Conservation (phyloP, 1,140 invertebrate genomes). For the Diabrotica undecimpunctata region DNA sequence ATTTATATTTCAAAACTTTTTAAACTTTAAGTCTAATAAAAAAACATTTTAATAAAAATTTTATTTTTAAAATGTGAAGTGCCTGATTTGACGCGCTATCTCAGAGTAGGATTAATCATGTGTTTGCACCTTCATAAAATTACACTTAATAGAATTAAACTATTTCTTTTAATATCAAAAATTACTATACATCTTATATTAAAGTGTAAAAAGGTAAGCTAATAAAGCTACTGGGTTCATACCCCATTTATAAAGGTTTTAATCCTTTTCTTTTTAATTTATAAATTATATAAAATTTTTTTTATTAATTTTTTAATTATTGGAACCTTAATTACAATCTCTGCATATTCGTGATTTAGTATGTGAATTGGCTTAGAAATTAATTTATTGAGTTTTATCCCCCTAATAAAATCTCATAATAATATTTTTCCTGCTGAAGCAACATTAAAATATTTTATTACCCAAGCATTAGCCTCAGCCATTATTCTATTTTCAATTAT, state of each 20-base stretch:
- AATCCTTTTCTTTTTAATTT: constrained; percentile 51
- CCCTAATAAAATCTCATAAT: constrained; percentile 47
- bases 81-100: constrained; percentile 57
- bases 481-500: constrained; percentile 49
- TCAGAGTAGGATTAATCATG: constrained; percentile 53
- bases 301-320: constrained; percentile 49
- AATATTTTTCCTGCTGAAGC: constrained; percentile 49
- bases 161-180: constrained; percentile 55
- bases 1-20: constrained; percentile 40
- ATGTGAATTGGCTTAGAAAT: constrained; percentile 57
- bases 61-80: constrained; percentile 44
- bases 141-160: constrained; percentile 53
- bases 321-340: constrained; percentile 51
- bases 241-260: constrained; percentile 49
- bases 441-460: constrained; percentile 53
- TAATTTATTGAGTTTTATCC: constrained; percentile 53
- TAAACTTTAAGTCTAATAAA: constrained; percentile 12
- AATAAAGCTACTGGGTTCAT: constrained; percentile 52
- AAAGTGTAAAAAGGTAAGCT: constrained; percentile 53
- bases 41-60: constrained; percentile 20
- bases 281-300: constrained; percentile 49
- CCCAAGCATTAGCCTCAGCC: constrained; percentile 49
- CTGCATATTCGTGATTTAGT: constrained; percentile 50
- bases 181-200: constrained; percentile 53
- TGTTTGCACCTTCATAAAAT: constrained; percentile 34